These are phyloP conservation scores for Anadara kagoshimensis DNA, from an alignment of 1,140 invertebrate species.

Conservation along the genomic window DNA sequence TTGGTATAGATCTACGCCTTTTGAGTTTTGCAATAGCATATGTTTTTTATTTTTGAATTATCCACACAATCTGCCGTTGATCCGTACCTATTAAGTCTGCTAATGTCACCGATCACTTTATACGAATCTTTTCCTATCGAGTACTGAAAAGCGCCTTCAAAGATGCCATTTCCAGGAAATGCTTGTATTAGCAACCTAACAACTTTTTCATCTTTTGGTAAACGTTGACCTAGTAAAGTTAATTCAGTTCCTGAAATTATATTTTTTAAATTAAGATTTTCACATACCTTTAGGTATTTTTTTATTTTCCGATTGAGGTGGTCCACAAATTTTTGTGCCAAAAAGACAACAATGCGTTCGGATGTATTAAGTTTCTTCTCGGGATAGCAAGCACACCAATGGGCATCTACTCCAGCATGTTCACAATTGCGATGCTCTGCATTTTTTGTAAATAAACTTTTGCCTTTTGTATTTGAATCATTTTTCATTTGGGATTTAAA, in stretches of 20 bases:
- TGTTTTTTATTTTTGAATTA: conserved; percentile 61
- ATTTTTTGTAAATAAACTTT: conserved; percentile 71
- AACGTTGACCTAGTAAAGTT: neutral
- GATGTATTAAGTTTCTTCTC: conserved; percentile 24
- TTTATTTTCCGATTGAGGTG: neutral
- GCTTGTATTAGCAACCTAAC: conserved; percentile 61
- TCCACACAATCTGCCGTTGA: conserved; percentile 64
- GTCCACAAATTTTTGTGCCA: neutral
- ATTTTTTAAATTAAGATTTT: neutral
- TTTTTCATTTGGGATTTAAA: conserved; percentile 48
- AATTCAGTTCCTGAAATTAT: neutral
- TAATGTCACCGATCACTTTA: conserved; percentile 62
- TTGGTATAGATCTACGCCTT: neutral
- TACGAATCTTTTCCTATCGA: conserved; percentile 28
- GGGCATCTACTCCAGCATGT: conserved; percentile 65
- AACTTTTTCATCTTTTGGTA: conserved; percentile 48
- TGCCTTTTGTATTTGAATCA: conserved; percentile 46
- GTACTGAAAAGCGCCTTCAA: conserved; percentile 64
- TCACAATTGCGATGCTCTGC: conserved; percentile 68
- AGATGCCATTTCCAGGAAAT: conserved; percentile 60
- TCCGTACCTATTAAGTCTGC: conserved; percentile 67
- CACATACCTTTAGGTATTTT: neutral
- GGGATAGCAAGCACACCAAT: conserved; percentile 73
- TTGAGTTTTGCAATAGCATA: conserved; percentile 62
- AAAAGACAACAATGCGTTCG: neutral